phyloP scores from a whole-genome alignment of 2,888 invertebrate genomes.

The Tiphia femorata region DNA sequence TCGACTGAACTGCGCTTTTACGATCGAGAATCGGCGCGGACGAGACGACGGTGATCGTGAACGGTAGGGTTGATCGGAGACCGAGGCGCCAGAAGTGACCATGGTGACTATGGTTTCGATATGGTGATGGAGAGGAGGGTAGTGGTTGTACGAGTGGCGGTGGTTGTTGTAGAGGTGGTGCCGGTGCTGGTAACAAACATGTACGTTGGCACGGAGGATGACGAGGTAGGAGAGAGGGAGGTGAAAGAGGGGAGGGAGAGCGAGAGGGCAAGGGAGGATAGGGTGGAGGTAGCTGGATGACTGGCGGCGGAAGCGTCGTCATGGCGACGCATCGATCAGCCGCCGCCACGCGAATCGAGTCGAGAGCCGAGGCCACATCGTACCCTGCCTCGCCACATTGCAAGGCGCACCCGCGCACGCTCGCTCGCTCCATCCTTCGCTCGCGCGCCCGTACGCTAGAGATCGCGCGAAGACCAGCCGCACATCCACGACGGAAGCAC shows the following conservation, averaged over 20 bases:
- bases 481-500: too few species aligned
- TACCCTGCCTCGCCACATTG: slow-evolving; percentile 30
- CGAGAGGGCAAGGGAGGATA: slow-evolving; percentile 29
- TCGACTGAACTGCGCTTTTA: too few species aligned
- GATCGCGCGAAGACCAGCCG: slow-evolving; percentile 1
- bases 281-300: slow-evolving; percentile 63
- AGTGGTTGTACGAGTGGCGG: too few species aligned
- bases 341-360: slow-evolving; percentile 62
- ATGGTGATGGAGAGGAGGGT: too few species aligned
- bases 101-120: slow-evolving; percentile 20
- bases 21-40: too few species aligned
- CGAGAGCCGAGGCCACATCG: slow-evolving; percentile 49
- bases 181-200: slow-evolving; percentile 56
- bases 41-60: slow-evolving; percentile 3
- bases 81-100: too few species aligned
- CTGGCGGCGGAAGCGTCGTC: slow-evolving; percentile 73
- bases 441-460: slow-evolving; percentile 13
- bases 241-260: slow-evolving; percentile 21
- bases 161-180: too few species aligned
- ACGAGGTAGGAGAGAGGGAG: slow-evolving; percentile 10
- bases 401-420: slow-evolving; percentile 17
- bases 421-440: slow-evolving; percentile 2
- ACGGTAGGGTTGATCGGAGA: slow-evolving; percentile 4
- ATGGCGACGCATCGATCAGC: slow-evolving; percentile 77
- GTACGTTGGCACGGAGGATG: slow-evolving; percentile 32